Evolutionary conservation across 2,888 invertebrate genomes (phyloP).

Genomic region (Caenorhabditis afra): DNA sequence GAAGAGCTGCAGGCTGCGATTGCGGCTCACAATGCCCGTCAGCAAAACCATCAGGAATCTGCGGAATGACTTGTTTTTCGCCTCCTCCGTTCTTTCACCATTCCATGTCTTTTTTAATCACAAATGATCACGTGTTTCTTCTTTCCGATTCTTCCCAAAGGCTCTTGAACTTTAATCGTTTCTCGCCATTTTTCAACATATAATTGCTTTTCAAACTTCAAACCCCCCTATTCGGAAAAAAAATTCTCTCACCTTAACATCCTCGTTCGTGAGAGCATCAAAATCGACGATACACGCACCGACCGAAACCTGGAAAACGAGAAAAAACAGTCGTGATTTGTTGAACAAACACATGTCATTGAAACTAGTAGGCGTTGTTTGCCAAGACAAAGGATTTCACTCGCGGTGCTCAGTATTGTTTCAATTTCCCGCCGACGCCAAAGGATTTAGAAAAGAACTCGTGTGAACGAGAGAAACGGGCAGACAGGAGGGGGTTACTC

Average conservation of each 20-base stretch:
- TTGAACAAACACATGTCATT: slow-evolving; percentile 50
- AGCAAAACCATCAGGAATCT: slow-evolving; percentile 1
- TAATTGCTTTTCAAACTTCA: too few species aligned
- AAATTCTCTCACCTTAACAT: slow-evolving; percentile 82
- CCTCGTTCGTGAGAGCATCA: slow-evolving; percentile 72
- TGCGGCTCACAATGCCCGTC: slow-evolving; percentile 42
- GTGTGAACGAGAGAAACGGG: slow-evolving; percentile 7
- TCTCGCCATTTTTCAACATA: neutral
- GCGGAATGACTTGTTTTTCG: neutral
- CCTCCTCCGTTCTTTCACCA: neutral
- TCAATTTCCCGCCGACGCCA: slow-evolving; percentile 30
- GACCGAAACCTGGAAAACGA: slow-evolving; percentile 73
- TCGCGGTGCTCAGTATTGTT: slow-evolving; percentile 28
- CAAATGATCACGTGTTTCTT: slow-evolving; percentile 32
- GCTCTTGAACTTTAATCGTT: slow-evolving; percentile 1
- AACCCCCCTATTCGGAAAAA: too few species aligned
- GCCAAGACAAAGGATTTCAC: slow-evolving; percentile 22
- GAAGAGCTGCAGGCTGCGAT: slow-evolving; percentile 48
- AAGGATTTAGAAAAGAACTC: slow-evolving; percentile 7
- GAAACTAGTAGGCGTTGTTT: slow-evolving; percentile 57
- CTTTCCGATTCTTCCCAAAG: neutral
- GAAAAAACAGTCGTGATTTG: slow-evolving; percentile 45
- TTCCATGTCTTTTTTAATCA: slow-evolving; percentile 15
- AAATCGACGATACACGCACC: slow-evolving; percentile 80
- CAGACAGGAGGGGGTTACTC: slow-evolving; percentile 14